Evolutionary conservation across 2,888 invertebrate genomes (phyloP).

Genomic region (Cephus spinipes): DNA sequence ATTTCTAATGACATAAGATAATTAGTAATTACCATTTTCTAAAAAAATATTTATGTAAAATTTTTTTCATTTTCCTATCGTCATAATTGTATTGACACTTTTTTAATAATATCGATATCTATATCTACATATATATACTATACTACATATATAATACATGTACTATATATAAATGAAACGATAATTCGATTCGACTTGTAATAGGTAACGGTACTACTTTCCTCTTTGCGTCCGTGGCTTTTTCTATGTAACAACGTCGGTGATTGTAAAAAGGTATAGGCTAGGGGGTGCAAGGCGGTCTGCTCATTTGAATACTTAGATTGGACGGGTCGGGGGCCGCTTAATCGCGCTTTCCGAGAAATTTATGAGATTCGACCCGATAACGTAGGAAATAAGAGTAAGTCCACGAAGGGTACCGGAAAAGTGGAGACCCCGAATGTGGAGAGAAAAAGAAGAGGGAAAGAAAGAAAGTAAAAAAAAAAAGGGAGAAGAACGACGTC

Average conservation of each 20-base stretch:
- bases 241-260: constrained; percentile 19
- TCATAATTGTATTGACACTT: not conserved
- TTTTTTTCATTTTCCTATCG: not conserved
- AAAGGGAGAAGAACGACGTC: not conserved
- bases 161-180: not conserved
- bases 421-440: constrained; percentile 12
- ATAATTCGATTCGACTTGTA: not conserved
- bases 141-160: too few relatives aligned
- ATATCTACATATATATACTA: too few relatives aligned
- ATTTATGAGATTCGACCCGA: constrained; percentile 65
- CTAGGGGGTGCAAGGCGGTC: constrained; percentile 47
- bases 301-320: constrained; percentile 67
- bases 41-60: not conserved
- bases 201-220: not conserved
- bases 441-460: constrained; percentile 9
- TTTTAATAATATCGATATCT: not conserved
- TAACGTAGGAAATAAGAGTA: constrained; percentile 59
- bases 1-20: not conserved
- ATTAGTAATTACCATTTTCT: not conserved
- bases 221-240: not conserved
- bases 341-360: constrained; percentile 64
- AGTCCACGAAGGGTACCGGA: constrained; percentile 31
- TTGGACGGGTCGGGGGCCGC: constrained; percentile 62
- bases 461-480: constrained; percentile 6
- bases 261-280: constrained; percentile 60